Evolutionary conservation across 2,113 vertebrate species (phyloP).

Genomic region (Pseudorasbora parva): DNA sequence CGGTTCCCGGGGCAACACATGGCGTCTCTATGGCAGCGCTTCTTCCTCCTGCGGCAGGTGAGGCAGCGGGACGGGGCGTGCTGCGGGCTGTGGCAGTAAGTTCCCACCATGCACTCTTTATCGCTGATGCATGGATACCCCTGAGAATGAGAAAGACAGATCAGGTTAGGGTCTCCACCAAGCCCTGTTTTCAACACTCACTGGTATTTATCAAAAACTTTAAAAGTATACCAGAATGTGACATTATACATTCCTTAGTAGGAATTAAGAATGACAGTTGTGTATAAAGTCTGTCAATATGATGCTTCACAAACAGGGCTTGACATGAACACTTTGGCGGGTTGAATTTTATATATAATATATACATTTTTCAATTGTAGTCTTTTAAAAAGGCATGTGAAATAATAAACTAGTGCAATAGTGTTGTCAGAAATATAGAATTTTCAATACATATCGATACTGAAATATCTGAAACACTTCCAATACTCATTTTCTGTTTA

Average conservation of each 20-base stretch:
- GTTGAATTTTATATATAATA: too few relatives aligned
- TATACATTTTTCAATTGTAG: too few relatives aligned
- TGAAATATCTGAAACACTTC: too few relatives aligned
- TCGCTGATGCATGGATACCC: slow-evolving; percentile 90
- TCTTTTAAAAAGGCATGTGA: too few relatives aligned
- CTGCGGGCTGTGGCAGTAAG: slow-evolving; percentile 93
- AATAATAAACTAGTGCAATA: too few relatives aligned
- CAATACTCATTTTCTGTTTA: too few relatives aligned
- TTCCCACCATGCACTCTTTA: slow-evolving; percentile 89
- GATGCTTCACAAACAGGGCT: background rate
- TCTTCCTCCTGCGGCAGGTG: slow-evolving; percentile 90
- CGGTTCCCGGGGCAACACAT: slow-evolving; percentile 96
- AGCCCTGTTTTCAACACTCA: background rate
- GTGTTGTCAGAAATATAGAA: too few relatives aligned
- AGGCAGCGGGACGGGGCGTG: slow-evolving; percentile 85
- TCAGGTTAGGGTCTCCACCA: background rate
- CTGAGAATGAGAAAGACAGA: slow-evolving; percentile 66
- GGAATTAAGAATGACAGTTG: background rate
- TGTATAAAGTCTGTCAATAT: background rate
- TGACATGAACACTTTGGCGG: too few relatives aligned
- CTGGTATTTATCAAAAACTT: too few relatives aligned
- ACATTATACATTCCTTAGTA: background rate
- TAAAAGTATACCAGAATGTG: too few relatives aligned
- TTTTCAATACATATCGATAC: too few relatives aligned
- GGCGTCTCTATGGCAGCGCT: slow-evolving; percentile 90